These are phyloP conservation scores for Diadema setosum DNA, from an alignment of 35 echinoderm and acorn worm species.

Conservation along the genomic window DNA sequence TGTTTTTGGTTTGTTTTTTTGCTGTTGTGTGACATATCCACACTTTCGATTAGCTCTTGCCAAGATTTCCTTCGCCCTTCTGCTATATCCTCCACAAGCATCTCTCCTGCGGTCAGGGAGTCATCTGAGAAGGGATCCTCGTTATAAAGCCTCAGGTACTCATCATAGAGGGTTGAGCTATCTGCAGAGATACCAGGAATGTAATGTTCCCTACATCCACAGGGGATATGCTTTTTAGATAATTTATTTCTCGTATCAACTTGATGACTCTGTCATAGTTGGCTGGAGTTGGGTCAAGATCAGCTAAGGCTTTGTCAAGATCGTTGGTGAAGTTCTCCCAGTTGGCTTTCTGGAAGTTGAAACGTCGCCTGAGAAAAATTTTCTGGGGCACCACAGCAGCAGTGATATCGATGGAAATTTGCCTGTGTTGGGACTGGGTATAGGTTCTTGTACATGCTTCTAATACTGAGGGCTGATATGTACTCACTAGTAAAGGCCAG, in stretches of 20 bases:
- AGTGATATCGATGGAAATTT: neutral
- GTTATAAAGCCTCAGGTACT: neutral
- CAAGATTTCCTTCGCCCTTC: slow-evolving; percentile 26
- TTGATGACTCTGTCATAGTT: slow-evolving; percentile 21
- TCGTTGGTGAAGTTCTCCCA: neutral
- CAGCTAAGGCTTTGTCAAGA: slow-evolving; percentile 21
- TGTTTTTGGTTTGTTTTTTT: too few relatives aligned
- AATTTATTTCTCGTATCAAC: neutral
- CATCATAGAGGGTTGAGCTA: neutral
- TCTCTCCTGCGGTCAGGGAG: neutral
- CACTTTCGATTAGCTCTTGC: slow-evolving; percentile 4
- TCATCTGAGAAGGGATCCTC: slow-evolving; percentile 9
- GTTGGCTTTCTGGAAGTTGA: neutral
- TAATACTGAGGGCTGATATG: neutral
- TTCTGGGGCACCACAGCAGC: slow-evolving; percentile 11
- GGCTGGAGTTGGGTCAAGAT: neutral
- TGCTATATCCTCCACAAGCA: slow-evolving; percentile 1
- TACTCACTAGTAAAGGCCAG: neutral
- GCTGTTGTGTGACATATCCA: neutral
- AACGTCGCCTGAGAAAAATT: slow-evolving; percentile 8
- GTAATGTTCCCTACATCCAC: neutral
- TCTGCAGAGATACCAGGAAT: slow-evolving; percentile 3
- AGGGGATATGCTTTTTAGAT: neutral
- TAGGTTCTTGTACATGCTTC: neutral
- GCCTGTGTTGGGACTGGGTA: slow-evolving; percentile 5